Base-by-base conservation (phyloP, 1,140 invertebrate species). In the Uloborus diversus region DNA sequence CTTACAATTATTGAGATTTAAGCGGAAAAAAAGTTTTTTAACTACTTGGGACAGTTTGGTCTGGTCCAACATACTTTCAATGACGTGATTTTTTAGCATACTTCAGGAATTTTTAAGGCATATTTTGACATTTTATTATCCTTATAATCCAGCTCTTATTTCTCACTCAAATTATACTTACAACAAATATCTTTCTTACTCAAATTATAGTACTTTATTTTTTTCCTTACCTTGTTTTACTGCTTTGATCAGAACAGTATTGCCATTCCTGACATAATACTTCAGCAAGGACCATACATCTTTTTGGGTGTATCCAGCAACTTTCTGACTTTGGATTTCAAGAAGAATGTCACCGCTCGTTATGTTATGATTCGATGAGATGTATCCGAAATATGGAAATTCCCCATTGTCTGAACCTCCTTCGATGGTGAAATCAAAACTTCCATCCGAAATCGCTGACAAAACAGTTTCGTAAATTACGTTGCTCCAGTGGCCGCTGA, bases 251-350 rank as follows among this genome's bases (percentile, higher is more conserved):
- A 87, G 87, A 17, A 90, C 88, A 35, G 89, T 87, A 80, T 88
- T 88, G 28, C 88, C 88, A 86, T 88, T 90, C 78, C 89, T 86
- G 76, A 88, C 88, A 84, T 90, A 90, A 84, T 91, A 89, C 82
- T 90, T 89, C 20, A 91, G 83, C 87, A 90, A 89, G 28, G 89
- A 86, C 32, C 87, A 86, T 7, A 91, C 88, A 85, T 92, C 91
- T 78, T 87, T 84, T 82, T 89, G 86, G 0, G 91, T 92, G 82
- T 90, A 91, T 32, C 91, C 91, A 66, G 90, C 89, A 76, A 92
- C 89, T 86, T 90, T 90, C 83, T 91, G 89, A 42, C 89, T 90
- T 85, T 92, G 90, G 62, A 92, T 87, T 83, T 92, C 90, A 62
- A 92, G 81, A 59, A 92, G 85, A 61, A 92, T 86, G 84, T 91